These are phyloP conservation scores for Neuroscelio doddi DNA, from an alignment of 2,888 invertebrate genomes.

Conservation along the genomic window DNA sequence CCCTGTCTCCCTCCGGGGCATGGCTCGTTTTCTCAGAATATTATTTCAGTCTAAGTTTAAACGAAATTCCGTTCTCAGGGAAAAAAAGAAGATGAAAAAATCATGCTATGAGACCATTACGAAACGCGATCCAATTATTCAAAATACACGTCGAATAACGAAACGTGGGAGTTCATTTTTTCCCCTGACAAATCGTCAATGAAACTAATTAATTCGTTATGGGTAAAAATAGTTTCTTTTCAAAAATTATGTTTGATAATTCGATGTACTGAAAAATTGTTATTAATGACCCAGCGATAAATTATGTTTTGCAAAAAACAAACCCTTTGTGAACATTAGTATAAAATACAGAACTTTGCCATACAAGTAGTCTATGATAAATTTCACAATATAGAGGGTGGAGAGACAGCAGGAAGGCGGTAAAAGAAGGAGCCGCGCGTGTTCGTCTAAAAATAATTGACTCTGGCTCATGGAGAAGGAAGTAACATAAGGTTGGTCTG, in stretches of 20 bases:
- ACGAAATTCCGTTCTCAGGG: conserved; percentile 12
- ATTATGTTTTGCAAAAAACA: no score
- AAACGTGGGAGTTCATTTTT: conserved; percentile 15
- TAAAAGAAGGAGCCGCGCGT: conserved; percentile 31
- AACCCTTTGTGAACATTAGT: conserved; percentile 1
- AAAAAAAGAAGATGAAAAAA: conserved; percentile 4
- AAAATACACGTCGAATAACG: conserved; percentile 27
- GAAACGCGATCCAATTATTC: conserved; percentile 37
- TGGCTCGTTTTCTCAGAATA: conserved; percentile 11
- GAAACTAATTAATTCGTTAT: neutral
- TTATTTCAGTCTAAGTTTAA: conserved; percentile 6
- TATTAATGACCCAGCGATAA: no score
- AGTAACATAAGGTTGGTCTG: conserved; percentile 22
- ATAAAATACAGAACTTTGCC: conserved; percentile 12
- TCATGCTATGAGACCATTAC: neutral
- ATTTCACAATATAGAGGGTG: conserved; percentile 19
- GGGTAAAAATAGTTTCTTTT: no score
- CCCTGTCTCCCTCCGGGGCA: neutral
- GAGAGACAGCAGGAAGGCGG: conserved; percentile 16
- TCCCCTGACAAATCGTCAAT: neutral
- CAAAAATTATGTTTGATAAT: no score
- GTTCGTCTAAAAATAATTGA: conserved; percentile 37
- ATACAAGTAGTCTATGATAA: conserved; percentile 30
- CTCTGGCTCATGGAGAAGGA: conserved; percentile 25
- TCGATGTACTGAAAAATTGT: no score